Evolutionary conservation across 2,797 vertebrate species (phyloP).

Genomic region (Miopithecus talapoin): DNA sequence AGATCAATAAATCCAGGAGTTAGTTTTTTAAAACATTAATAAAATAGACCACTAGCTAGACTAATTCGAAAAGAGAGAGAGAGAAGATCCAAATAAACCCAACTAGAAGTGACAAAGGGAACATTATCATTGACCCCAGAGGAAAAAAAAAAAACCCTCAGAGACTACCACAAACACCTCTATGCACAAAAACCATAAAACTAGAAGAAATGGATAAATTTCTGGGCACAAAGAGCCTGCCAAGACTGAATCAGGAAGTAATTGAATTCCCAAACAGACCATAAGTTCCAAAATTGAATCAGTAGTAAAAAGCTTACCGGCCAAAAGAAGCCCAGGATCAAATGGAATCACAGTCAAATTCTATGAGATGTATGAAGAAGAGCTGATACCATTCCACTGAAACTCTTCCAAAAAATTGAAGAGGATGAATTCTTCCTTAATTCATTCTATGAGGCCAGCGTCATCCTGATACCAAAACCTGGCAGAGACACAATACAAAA

Average conservation of each 20-base stretch:
- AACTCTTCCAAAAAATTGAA: neutral
- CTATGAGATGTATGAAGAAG: neutral
- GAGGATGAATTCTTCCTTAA: neutral
- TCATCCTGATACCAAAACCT: neutral
- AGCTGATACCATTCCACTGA: neutral
- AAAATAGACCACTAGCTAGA: neutral
- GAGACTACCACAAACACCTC: neutral
- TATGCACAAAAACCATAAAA: neutral
- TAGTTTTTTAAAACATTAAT: neutral
- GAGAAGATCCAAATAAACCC: neutral
- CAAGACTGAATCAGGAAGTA: neutral
- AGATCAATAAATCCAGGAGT: neutral
- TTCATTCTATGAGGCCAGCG: neutral
- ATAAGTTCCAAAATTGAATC: neutral
- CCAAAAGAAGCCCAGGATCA: neutral
- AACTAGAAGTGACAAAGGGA: neutral
- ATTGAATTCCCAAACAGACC: neutral
- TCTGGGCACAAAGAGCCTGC: neutral
- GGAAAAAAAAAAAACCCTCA: neutral
- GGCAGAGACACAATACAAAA: neutral
- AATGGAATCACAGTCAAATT: neutral
- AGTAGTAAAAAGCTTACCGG: neutral
- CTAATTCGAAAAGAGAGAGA: neutral
- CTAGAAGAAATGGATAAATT: neutral
- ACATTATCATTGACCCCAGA: neutral